Base-by-base conservation (phyloP, 2,797 vertebrate genomes). In the Jordanella pulchra region DNA sequence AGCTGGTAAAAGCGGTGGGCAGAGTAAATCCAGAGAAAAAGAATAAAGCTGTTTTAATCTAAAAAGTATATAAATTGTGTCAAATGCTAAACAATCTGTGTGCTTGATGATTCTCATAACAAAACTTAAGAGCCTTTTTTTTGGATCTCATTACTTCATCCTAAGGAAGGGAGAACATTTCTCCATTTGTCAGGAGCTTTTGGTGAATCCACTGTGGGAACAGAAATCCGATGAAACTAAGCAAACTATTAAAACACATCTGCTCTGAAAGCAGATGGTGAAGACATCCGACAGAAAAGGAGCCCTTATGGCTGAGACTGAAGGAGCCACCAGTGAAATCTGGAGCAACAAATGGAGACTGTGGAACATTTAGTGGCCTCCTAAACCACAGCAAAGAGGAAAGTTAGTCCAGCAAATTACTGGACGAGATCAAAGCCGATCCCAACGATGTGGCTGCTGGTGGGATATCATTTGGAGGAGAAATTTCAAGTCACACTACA, bases 331-430 rank as follows among this genome's bases (percentile, higher is more conserved):
- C 67, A 87, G 68, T 80, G 70, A 72, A 84, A 73, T 44, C 48
- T 15, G 50, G 70, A 69, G 70, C 74, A 87, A 89, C 89, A 90
- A 89, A 90, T 86, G 84, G 66, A 28, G 39, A 65, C 71, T 82
- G 71, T 44, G 82, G 75, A 67, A 85, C 87, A 87, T 89, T 90
- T 85, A 78, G 77, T 76, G 75, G 70, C 75, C 72, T 83, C 70
- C 45, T 28, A 73, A 75, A 87, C 89, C 91, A 90, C 89, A 91
- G 76, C 70, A 91, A 88, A 86, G 77, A 67, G 27, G 13, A 12
- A 32, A 76, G 44, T 48, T 25, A 61, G 51, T 45, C 42, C 66
- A 76, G 54, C 25, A 73, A 80, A 77, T 81, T 68, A 83, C 74
- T 45, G 67, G 53, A 78, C 11, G 25, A 73, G 35, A 63, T 75